Evolutionary conservation across 30 jellyfish, hydroid and myxozoan genomes (phyloP), one percentile per base, ranked within the genome.

Genomic region (Turritopsis dohrnii): DNA sequence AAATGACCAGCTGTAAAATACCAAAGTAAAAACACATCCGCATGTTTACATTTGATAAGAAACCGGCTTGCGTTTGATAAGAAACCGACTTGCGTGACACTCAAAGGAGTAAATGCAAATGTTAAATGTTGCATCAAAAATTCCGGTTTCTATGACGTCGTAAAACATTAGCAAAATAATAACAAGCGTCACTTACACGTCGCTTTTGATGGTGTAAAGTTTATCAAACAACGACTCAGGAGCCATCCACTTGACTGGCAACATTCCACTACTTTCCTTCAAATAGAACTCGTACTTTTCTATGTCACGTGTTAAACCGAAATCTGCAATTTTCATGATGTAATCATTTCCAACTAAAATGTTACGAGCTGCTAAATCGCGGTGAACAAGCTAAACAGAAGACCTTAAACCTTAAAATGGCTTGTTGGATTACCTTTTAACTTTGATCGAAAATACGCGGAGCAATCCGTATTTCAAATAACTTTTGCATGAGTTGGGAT

Each of bases 181-280:
- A 69, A 0, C 28, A 69, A n/a, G 53, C 79, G 65, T 17, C 30
- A 82, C 85, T 82, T 82, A 82, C 89, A 82, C 89, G 72, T 82
- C 89, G 29, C 89, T 82, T 31, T 24, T 65, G 71, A 31, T 71
- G 25, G 89, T 82, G 71, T 65, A 82, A 18, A 82, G 28, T 27
- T 71, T 66, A 30, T 82, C 89, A 29, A 69, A 66, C 25, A 82
- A 52, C 25, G 89, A 82, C 66, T 82, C 89, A 82, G 89, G 89
- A 65, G 89, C 89, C 89, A 82, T 82, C 89, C 89, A 82, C 29
- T 82, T 82, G 89, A 82, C 75, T 1, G 89, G 89, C 19, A 82
- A 41, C 52, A 66, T 25, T 22, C 89, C 89, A 17, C 65, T 52
- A 23, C 87, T 54, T 29, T 69, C 75, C 28, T 82, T 82, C 85